Evolutionary conservation across 2,113 vertebrate species (phyloP).

Genomic region (Lepus timidus): DNA sequence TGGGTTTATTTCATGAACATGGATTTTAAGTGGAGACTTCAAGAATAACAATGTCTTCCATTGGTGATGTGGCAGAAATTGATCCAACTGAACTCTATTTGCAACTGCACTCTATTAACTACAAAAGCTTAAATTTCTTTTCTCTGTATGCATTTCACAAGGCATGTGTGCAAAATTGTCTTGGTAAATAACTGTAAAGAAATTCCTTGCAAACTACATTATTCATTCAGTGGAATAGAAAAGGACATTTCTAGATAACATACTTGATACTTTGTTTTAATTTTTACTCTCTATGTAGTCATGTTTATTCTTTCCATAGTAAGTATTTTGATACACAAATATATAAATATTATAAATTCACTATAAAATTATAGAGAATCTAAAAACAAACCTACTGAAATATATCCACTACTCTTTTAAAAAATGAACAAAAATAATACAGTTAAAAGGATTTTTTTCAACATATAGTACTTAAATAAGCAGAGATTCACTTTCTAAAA

Average conservation of each 20-base stretch:
- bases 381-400: too few species aligned
- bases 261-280: background rate
- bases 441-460: too few species aligned
- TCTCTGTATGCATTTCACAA: constrained; percentile 38
- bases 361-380: too few species aligned
- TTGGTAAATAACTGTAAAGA: constrained; percentile 39
- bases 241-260: background rate
- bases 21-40: constrained; percentile 30
- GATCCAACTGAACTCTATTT: constrained; percentile 68
- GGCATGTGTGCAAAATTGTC: constrained; percentile 28
- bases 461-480: too few species aligned
- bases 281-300: background rate
- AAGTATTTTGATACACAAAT: background rate
- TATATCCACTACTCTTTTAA: too few species aligned
- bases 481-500: too few species aligned
- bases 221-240: background rate
- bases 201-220: background rate
- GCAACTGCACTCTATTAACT: background rate
- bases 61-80: background rate
- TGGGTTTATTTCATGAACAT: constrained; percentile 36
- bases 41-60: constrained; percentile 24
- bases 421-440: too few species aligned
- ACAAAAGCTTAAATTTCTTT: background rate
- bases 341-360: too few species aligned
- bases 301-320: background rate